Conservation (phyloP, 2,888 invertebrate genomes). For the Mermis nigrescens region DNA sequence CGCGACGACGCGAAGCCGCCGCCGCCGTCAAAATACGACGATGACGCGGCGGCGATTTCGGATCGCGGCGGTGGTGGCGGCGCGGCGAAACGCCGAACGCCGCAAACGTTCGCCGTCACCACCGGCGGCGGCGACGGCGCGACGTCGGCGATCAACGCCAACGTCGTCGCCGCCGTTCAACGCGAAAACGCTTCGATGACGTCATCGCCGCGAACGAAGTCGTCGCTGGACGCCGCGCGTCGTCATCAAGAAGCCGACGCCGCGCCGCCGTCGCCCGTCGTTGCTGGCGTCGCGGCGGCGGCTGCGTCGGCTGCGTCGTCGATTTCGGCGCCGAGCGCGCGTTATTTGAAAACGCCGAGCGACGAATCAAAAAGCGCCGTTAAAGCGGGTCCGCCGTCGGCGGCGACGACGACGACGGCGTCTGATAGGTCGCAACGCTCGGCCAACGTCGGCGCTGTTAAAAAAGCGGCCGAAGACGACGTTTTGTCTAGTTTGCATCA, state of each 20-base stretch:
- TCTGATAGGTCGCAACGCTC: not conserved
- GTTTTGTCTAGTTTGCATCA: constrained; percentile 2
- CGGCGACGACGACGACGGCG: not conserved
- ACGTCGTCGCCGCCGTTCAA: not conserved
- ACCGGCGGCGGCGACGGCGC: too few relatives aligned
- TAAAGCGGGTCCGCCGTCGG: not conserved
- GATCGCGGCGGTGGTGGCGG: too few relatives aligned
- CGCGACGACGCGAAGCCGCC: too few relatives aligned
- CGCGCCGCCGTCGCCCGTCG: not conserved
- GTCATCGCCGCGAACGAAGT: not conserved
- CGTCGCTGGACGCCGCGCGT: too few relatives aligned
- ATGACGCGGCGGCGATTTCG: too few relatives aligned
- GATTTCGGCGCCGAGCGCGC: not conserved
- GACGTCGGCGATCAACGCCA: not conserved
- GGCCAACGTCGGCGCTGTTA: not conserved
- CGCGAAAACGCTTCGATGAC: not conserved
- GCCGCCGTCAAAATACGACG: too few relatives aligned
- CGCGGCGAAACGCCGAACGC: not conserved
- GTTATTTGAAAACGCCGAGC: not conserved
- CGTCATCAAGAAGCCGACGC: not conserved
- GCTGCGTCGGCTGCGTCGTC: not conserved
- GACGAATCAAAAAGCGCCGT: too few relatives aligned
- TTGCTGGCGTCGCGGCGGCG: not conserved
- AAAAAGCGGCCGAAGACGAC: not conserved
- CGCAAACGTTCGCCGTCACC: not conserved